Base-by-base conservation (phyloP, 2,113 vertebrate genomes). In the Onychorhynchus coronatus region DNA sequence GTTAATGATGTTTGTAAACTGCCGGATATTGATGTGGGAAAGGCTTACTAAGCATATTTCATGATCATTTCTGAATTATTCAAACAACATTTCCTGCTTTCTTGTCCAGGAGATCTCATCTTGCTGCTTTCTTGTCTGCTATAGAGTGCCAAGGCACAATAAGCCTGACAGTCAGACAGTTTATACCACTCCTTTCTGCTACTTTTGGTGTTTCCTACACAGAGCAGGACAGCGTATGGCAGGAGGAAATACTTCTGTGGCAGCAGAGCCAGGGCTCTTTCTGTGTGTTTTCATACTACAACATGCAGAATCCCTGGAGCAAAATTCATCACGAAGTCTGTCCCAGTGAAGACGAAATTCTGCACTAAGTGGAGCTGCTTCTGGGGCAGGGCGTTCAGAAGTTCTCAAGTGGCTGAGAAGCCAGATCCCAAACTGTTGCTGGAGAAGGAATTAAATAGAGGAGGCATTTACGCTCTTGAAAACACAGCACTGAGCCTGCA, bases 151-250 rank as follows among this genome's bases (percentile, higher is more conserved):
- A 79, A 88, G 42, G 37, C 58, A 73, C 1, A 27, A 24, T 12
- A 23, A 80, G 25, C 10, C 80, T 65, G 41, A 30, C 28, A 87
- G 18, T 18, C 63, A 88, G 41, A 1, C 18, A 44, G 20, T 75
- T 67, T n/a, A 37, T 19, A 28, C 8, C 22, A 4, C 11, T 84
- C 31, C 39, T 85, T 81, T 91, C 59, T 53, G n/a, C 47, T n/a
- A 3, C n/a, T 67, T 73, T 35, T 47, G 53, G 11, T 73, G 22
- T 27, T 74, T n/a, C 18, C 56, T 28, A 30, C 23, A 39, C 1
- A 0, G 28, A 23, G 24, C 44, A 83, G 62, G n/a, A 53, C 20
- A 49, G 18, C 0, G 3, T n/a, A 2, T 1, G 30, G 42, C 0
- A 0, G 39, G 30, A 75, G 19, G 24, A 76, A 92, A 76, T 15